Percentiles rank a stretch among this genome's conserved stretches.
These are phyloP conservation scores for Rosalia funebris DNA, from an alignment of 2,888 invertebrate species.

Conservation along the genomic window DNA sequence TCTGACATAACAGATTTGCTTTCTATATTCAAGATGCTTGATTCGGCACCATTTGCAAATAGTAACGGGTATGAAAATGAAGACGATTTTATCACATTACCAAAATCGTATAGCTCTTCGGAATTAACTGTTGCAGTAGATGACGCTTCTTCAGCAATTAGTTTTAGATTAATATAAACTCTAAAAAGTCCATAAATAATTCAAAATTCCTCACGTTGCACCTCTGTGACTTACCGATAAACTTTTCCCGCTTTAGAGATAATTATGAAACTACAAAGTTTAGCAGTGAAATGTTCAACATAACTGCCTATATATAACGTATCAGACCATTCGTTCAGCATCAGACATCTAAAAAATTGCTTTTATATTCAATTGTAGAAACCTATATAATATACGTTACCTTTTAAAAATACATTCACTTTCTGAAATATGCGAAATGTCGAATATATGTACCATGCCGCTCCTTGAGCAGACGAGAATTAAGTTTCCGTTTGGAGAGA, in stretches of 20 bases:
- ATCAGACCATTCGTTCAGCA: constrained; percentile 14
- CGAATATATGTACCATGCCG: constrained; percentile 37
- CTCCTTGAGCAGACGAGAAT: constrained; percentile 38
- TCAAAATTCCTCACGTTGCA: not conserved
- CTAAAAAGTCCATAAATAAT: constrained; percentile 15
- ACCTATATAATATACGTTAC: constrained; percentile 29
- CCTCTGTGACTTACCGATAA: constrained; percentile 1
- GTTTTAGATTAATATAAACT: constrained; percentile 5
- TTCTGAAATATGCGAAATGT: constrained; percentile 19
- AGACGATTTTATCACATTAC: constrained; percentile 25
- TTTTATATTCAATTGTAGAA: too few species aligned
- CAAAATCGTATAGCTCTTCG: constrained; percentile 38
- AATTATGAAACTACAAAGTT: constrained; percentile 10
- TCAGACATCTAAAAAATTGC: constrained; percentile 15
- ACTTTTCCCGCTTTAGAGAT: constrained; percentile 13
- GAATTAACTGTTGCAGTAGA: constrained; percentile 16
- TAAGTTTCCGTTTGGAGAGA: constrained; percentile 28
- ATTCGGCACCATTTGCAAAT: constrained; percentile 33
- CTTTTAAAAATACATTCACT: constrained; percentile 24
- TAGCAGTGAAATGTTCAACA: constrained; percentile 5
- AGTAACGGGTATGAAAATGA: constrained; percentile 38
- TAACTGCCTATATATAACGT: constrained; percentile 8
- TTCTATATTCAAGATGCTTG: constrained; percentile 36
- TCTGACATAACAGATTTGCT: constrained; percentile 21
- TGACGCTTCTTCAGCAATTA: not conserved